Evolutionary conservation across 2,888 invertebrate species (phyloP).

Genomic region (Eupithecia tripunctaria): DNA sequence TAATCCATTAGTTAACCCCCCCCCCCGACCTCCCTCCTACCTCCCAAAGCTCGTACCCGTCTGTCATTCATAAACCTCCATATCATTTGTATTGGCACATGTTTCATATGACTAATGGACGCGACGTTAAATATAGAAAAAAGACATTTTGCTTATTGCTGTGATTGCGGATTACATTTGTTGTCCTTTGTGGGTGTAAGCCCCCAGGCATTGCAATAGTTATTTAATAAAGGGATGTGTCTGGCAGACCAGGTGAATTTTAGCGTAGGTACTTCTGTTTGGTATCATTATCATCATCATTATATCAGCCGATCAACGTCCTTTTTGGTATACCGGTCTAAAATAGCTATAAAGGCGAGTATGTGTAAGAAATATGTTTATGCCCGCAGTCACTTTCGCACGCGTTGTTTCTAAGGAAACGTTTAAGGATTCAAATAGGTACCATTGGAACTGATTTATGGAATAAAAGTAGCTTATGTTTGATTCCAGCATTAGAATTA

Average conservation of each 20-base stretch:
- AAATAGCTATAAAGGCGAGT: neutral
- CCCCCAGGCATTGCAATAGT: neutral
- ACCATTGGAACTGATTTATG: no score
- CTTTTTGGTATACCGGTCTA: no score
- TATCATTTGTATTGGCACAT: slow-evolving; percentile 85
- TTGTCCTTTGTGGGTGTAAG: slow-evolving; percentile 1
- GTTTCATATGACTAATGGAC: slow-evolving; percentile 84
- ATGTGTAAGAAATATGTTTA: no score
- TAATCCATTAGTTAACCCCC: slow-evolving; percentile 81
- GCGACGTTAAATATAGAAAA: slow-evolving; percentile 74
- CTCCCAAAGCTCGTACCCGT: slow-evolving; percentile 57
- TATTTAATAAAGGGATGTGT: neutral
- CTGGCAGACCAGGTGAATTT: neutral
- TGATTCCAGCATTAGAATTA: no score
- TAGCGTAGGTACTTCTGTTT: neutral
- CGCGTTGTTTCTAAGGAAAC: no score
- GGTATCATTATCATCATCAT: neutral
- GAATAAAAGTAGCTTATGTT: no score
- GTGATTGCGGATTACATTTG: slow-evolving; percentile 48
- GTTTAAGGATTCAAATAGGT: no score
- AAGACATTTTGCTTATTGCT: slow-evolving; percentile 64
- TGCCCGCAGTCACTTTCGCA: no score
- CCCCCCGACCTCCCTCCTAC: slow-evolving; percentile 41
- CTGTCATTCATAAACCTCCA: slow-evolving; percentile 83
- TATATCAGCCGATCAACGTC: no score